Percentiles rank a stretch among this genome's conserved stretches.
Conservation (phyloP, 2,797 vertebrate genomes). For the Sebastes glaucus region DNA sequence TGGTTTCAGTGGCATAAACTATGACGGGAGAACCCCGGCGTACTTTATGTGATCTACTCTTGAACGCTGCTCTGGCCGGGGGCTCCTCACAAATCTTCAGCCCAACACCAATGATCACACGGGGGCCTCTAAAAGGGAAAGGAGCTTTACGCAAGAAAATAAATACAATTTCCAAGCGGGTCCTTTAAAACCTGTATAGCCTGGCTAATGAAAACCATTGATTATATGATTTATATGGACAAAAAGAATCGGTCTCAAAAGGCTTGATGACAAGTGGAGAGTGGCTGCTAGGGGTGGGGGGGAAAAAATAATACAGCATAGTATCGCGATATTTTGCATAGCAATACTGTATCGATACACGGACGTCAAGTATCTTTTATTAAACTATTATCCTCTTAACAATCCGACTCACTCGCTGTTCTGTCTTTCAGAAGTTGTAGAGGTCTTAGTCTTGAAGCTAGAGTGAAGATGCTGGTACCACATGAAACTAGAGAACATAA, state of each 20-base stretch:
- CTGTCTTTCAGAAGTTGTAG: not conserved
- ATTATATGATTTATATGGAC: slow-evolving; percentile 65
- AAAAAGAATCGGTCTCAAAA: slow-evolving; percentile 22
- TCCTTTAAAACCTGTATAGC: slow-evolving; percentile 48
- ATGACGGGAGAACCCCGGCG: slow-evolving; percentile 53
- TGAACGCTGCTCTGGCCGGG: slow-evolving; percentile 49
- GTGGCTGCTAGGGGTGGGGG: not conserved
- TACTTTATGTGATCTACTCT: slow-evolving; percentile 66
- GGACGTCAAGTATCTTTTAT: not conserved
- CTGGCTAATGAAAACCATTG: slow-evolving; percentile 67
- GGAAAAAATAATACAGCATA: not conserved
- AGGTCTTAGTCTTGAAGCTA: not conserved
- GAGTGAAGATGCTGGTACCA: not conserved
- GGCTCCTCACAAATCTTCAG: slow-evolving; percentile 78
- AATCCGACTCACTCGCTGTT: not conserved
- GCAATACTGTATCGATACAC: not conserved
- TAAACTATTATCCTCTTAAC: too few species aligned
- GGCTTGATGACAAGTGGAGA: slow-evolving; percentile 5
- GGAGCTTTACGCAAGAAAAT: slow-evolving; percentile 68
- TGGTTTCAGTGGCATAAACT: slow-evolving; percentile 56
- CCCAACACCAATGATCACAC: slow-evolving; percentile 73
- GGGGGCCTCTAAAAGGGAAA: slow-evolving; percentile 71
- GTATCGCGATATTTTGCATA: not conserved
- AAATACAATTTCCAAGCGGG: slow-evolving; percentile 65
- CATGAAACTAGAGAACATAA: not conserved